Base-by-base conservation (phyloP, 2,113 vertebrate species). In the Erpornis zantholeuca region DNA sequence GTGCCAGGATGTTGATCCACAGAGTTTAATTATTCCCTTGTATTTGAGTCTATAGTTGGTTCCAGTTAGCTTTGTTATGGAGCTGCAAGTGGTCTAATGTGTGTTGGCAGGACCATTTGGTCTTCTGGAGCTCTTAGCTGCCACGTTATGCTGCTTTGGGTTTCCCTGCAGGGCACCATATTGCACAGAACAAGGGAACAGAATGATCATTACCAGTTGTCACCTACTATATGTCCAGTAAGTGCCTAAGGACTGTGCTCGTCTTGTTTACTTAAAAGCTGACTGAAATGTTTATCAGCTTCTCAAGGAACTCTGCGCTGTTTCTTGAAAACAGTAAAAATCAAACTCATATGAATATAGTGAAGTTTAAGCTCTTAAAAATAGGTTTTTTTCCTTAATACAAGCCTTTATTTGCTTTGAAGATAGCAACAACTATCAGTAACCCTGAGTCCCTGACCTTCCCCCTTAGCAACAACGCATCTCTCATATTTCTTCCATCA, bases 201-300 rank as follows among this genome's bases (percentile, higher is more conserved):
- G 88, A 90, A 90, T 65, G 38, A 63, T 84, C 57, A 35, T 80
- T 94, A 42, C 49, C 70, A 82, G 61, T 91, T 96, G 85, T 95
- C 35, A 5, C 66, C 75, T 88, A 36, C 53, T 85, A 10, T 80
- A 92, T 80, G 72, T 94, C 81, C 82, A 63, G 3, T 9, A 28
- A 79, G 19, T 56, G 69, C 84, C 77, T 78, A 47, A 91, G 90
- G 70, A 68, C 56, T 66, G 31, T 52, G 57, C 59, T 77, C 0
- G 0, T 88, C 66, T 76, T 79, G 28, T 75, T 86, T 70, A 36
- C 78, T 90, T 90, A 71, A 4, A 2, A 35, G 54, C 61, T 80
- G 63, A 80, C 45, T 77, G 66, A 80, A 53, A 33, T 47, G 5
- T 78, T 84, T 91, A 49, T 13, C 17, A 25, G 10, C 24, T 84